These are phyloP conservation scores for Cyclopterus lumpus DNA, from an alignment of 2,797 vertebrate species.

Conservation along the genomic window DNA sequence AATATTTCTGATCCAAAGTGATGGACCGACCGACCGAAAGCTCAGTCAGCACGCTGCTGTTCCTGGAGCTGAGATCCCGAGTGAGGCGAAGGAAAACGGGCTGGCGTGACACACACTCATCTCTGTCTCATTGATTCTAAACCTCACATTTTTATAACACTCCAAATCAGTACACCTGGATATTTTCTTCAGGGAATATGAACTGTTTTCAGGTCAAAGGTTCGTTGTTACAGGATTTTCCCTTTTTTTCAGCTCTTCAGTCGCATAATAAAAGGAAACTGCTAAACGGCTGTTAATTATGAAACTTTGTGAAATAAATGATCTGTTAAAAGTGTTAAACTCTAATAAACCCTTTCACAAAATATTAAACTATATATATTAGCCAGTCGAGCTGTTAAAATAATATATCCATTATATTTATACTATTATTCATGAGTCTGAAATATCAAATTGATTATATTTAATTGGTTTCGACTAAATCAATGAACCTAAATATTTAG, in stretches of 20 bases:
- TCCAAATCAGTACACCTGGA: not conserved
- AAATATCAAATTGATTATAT: not conserved
- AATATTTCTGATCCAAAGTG: not conserved
- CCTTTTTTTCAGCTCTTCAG: not conserved
- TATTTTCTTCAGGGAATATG: not conserved
- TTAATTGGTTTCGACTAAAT: not conserved
- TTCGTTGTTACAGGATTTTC: not conserved
- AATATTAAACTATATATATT: not conserved
- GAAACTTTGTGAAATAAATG: not conserved
- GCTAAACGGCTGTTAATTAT: not conserved
- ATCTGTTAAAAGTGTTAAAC: not conserved
- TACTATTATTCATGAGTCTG: not conserved
- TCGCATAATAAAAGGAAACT: not conserved
- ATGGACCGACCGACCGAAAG: too few species aligned
- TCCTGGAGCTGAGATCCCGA: not conserved
- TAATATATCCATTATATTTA: not conserved
- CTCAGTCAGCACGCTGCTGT: not conserved
- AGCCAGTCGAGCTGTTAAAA: not conserved
- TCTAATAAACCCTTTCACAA: not conserved
- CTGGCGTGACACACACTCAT: not conserved
- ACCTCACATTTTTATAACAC: not conserved
- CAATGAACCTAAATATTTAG: not conserved
- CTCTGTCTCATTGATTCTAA: not conserved
- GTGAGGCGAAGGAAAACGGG: not conserved
- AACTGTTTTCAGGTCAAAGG: slow-evolving; percentile 14